These are phyloP conservation scores for Phylloscopus collybita DNA, from an alignment of 2,797 vertebrate species.

Conservation along the genomic window DNA sequence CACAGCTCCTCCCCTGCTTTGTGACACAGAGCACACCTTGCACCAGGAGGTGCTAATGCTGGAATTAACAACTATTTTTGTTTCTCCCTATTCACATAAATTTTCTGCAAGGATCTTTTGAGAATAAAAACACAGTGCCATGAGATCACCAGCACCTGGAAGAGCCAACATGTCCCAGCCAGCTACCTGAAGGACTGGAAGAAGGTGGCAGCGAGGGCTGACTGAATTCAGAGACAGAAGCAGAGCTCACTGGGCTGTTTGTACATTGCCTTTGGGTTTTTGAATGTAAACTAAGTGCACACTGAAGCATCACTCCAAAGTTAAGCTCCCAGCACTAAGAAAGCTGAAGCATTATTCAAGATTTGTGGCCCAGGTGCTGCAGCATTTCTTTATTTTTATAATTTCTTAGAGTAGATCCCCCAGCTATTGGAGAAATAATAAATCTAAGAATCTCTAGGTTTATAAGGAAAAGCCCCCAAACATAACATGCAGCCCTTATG, in stretches of 20 bases:
- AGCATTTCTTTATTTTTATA: background rate
- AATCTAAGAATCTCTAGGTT: background rate
- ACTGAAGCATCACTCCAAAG: background rate
- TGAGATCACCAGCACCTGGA: background rate
- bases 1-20: background rate
- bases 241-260: background rate
- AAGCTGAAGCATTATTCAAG: background rate
- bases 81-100: background rate
- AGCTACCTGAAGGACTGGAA: background rate
- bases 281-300: background rate
- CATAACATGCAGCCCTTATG: background rate
- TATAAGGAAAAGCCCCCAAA: accelerated
- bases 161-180: background rate
- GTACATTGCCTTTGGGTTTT: background rate
- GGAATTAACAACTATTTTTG: background rate
- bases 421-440: background rate
- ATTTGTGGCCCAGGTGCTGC: background rate
- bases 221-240: background rate
- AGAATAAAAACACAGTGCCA: background rate
- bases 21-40: background rate
- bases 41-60: background rate
- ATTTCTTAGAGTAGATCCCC: background rate
- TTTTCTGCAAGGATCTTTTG: background rate
- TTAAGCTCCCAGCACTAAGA: background rate
- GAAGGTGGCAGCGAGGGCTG: background rate